Evolutionary conservation across 2,888 invertebrate species (phyloP).

Genomic region (Strigamia crassipes): DNA sequence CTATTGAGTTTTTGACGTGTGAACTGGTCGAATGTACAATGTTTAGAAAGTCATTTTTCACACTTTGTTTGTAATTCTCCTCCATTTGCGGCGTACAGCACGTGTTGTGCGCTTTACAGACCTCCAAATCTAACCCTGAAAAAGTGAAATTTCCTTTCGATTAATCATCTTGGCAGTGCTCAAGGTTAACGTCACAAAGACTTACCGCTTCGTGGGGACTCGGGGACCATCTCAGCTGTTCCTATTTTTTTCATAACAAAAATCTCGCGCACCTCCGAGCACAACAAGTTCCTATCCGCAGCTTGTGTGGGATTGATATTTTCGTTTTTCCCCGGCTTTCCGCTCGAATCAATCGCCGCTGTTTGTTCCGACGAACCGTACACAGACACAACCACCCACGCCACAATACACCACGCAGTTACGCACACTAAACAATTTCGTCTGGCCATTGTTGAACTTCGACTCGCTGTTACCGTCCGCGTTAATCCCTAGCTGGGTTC

Average conservation of each 20-base stretch:
- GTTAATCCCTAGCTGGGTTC: background rate
- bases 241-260: conserved; percentile 43
- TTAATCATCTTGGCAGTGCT: background rate
- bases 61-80: conserved; percentile 65
- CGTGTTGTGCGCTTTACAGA: conserved; percentile 58
- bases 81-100: conserved; percentile 74
- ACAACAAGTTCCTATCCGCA: conserved; percentile 8
- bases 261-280: conserved; percentile 34
- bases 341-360: background rate
- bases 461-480: background rate
- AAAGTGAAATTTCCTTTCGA: background rate
- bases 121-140: conserved; percentile 56
- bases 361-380: background rate
- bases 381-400: conserved; percentile 2
- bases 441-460: background rate
- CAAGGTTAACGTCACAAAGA: conserved; percentile 4
- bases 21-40: conserved; percentile 73
- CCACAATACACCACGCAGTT: conserved; percentile 1
- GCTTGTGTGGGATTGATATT: conserved; percentile 37
- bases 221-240: conserved; percentile 39
- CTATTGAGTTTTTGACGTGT: conserved; percentile 74
- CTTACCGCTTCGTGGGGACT: conserved; percentile 36
- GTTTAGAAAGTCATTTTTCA: conserved; percentile 69
- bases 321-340: background rate
- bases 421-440: background rate